These are phyloP conservation scores for Alentia gelatinosa DNA, from an alignment of 2,888 invertebrate genomes.

Conservation along the genomic window DNA sequence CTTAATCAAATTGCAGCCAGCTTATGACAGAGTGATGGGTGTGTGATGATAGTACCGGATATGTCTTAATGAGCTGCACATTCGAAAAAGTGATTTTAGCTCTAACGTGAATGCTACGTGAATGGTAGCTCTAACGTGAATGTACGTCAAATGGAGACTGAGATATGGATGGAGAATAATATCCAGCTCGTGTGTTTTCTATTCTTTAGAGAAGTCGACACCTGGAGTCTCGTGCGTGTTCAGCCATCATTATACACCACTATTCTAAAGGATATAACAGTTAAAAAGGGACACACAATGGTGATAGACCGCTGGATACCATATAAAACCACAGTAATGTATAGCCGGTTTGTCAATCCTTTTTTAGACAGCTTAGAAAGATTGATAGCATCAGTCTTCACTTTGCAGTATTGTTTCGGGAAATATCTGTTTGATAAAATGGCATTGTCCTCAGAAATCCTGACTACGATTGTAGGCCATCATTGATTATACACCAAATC, in stretches of 20 bases:
- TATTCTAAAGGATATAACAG: background rate
- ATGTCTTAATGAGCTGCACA: background rate
- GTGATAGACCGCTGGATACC: background rate
- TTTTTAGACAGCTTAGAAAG: no score
- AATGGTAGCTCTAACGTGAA: background rate
- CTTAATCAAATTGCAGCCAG: constrained; percentile 26
- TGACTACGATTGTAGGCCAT: background rate
- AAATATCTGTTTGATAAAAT: background rate
- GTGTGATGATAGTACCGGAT: background rate
- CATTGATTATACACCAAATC: background rate
- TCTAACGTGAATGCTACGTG: background rate
- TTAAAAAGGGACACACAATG: background rate
- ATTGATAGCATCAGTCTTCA: no score
- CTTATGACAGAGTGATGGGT: constrained; percentile 30
- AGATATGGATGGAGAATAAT: background rate
- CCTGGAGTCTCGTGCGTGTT: background rate
- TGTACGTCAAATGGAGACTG: background rate
- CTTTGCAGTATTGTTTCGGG: background rate
- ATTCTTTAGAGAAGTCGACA: background rate
- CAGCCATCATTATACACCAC: background rate
- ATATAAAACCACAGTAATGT: background rate
- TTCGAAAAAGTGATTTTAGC: background rate
- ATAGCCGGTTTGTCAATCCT: no score
- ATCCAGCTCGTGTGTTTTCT: background rate
- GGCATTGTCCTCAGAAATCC: background rate